Conservation (phyloP, 2,113 vertebrate species). For the Bothrops jararaca region DNA sequence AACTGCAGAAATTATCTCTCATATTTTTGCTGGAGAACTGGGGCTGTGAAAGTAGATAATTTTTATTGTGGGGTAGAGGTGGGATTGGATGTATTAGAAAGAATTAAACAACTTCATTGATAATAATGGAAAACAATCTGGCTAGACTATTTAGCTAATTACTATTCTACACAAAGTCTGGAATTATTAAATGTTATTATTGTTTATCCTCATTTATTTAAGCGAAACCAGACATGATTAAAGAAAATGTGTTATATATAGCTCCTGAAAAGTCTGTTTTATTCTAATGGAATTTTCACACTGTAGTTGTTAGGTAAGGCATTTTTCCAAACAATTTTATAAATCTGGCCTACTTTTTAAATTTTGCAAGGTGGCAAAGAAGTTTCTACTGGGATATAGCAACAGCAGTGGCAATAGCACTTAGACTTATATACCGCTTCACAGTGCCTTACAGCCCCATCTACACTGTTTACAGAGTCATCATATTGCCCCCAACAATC, state of each 20-base stretch:
- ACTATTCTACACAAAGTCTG: neutral
- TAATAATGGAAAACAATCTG: neutral
- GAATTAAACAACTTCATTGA: neutral
- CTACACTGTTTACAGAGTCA: neutral
- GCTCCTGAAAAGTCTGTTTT: neutral
- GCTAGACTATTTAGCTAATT: neutral
- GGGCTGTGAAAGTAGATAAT: neutral
- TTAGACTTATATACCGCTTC: neutral
- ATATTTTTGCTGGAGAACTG: neutral
- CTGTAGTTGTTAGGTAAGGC: neutral
- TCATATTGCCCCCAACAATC: neutral
- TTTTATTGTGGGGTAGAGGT: no score
- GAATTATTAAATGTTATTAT: neutral
- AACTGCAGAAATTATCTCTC: neutral
- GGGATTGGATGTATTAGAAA: neutral
- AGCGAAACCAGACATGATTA: neutral
- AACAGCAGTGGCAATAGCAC: neutral
- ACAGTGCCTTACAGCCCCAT: neutral
- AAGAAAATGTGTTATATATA: neutral
- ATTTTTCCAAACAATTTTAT: neutral
- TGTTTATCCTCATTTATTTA: neutral
- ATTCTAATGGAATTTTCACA: neutral
- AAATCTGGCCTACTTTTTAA: neutral
- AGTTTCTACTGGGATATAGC: neutral
- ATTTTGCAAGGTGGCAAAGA: neutral